Percentiles rank a stretch among this genome's conserved stretches.
These are phyloP conservation scores for Electrophaes corylata DNA, from an alignment of 2,888 invertebrate genomes.

Conservation along the genomic window DNA sequence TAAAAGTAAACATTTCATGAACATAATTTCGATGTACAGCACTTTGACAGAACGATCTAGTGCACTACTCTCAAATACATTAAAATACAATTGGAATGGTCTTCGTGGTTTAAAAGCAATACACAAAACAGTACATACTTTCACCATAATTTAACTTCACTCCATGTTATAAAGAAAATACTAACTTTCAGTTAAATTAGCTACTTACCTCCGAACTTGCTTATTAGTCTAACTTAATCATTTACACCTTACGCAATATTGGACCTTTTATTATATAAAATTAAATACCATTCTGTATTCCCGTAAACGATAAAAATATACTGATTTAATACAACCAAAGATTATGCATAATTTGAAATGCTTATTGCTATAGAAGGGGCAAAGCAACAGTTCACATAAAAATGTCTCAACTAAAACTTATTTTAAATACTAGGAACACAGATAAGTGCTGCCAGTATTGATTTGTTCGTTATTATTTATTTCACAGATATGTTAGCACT, in stretches of 20 bases:
- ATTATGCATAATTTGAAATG: slow-evolving; percentile 30
- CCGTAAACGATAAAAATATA: slow-evolving; percentile 42
- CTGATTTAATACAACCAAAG: slow-evolving; percentile 38
- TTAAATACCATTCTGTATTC: slow-evolving; percentile 44
- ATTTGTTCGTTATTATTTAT: slow-evolving; percentile 15
- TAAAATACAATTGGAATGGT: slow-evolving; percentile 30
- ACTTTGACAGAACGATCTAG: neutral
- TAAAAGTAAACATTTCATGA: slow-evolving; percentile 4
- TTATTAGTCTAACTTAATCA: slow-evolving; percentile 59
- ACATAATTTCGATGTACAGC: slow-evolving; percentile 20
- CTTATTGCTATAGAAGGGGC: slow-evolving; percentile 8
- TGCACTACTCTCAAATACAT: slow-evolving; percentile 6
- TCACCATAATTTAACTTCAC: slow-evolving; percentile 15
- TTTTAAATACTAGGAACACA: slow-evolving; percentile 2
- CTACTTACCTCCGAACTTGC: slow-evolving; percentile 33
- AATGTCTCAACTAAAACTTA: slow-evolving; percentile 8
- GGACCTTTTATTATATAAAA: slow-evolving; percentile 54
- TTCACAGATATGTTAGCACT: slow-evolving; percentile 26
- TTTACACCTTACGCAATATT: slow-evolving; percentile 67
- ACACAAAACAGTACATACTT: slow-evolving; percentile 15
- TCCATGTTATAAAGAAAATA: slow-evolving; percentile 22
- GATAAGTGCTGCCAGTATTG: slow-evolving; percentile 8
- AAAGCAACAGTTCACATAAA: slow-evolving; percentile 3
- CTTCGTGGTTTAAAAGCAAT: slow-evolving; percentile 14
- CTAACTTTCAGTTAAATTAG: slow-evolving; percentile 22